Evolutionary conservation across 2,797 vertebrate genomes (phyloP).

Genomic region (Chiloscyllium punctatum): DNA sequence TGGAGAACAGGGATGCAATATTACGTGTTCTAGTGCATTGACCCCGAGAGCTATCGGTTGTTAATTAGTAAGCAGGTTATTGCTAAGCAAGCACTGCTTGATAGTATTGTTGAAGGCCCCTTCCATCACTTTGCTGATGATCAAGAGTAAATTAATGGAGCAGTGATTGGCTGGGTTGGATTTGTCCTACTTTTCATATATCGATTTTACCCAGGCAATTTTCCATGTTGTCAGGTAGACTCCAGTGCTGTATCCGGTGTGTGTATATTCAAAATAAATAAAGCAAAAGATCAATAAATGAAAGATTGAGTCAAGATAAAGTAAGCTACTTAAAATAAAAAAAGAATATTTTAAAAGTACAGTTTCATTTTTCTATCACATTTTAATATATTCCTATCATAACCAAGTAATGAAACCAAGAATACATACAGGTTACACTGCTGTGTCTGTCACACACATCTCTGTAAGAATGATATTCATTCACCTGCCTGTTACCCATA

Average conservation of each 20-base stretch:
- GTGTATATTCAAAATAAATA: too few species aligned
- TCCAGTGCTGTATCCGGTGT: too few species aligned
- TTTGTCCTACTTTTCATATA: too few species aligned
- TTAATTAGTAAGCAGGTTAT: not conserved
- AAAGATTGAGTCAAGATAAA: not conserved
- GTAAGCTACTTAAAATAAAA: not conserved
- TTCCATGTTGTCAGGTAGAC: too few species aligned
- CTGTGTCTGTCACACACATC: not conserved
- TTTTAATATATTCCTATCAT: not conserved
- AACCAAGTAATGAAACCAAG: not conserved
- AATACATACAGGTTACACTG: not conserved
- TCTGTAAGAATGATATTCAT: not conserved
- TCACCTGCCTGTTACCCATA: too few species aligned
- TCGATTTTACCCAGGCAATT: too few species aligned
- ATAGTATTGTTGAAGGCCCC: too few species aligned
- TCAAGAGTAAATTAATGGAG: too few species aligned
- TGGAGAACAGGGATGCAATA: not conserved
- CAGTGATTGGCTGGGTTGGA: too few species aligned
- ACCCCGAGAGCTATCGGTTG: too few species aligned
- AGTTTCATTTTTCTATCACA: not conserved
- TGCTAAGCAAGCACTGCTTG: too few species aligned
- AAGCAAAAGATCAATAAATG: not conserved
- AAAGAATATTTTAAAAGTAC: not conserved
- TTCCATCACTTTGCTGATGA: too few species aligned
- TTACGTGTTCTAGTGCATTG: not conserved